These are phyloP conservation scores for Harpegnathos saltator DNA, from an alignment of 1,140 invertebrate genomes.

Conservation along the genomic window DNA sequence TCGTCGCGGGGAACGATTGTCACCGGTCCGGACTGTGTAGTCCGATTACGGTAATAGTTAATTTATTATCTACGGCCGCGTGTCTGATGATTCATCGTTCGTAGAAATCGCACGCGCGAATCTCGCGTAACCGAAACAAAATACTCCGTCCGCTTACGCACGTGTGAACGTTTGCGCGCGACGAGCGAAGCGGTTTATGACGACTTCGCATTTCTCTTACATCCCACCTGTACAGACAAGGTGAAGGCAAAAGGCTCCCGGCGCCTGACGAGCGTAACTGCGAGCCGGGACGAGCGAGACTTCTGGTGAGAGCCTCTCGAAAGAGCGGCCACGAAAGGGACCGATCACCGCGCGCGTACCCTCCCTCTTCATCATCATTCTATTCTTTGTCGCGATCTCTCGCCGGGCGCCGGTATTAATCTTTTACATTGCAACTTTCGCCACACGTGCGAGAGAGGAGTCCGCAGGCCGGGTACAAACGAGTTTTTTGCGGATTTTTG, in stretches of 20 bases:
- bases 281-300: conserved; percentile 24
- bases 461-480: conserved; percentile 41
- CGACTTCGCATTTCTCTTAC: conserved; percentile 27
- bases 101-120: background rate
- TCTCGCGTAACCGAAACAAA: conserved; percentile 18
- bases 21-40: background rate
- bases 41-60: background rate
- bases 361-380: conserved; percentile 42
- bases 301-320: conserved; percentile 61
- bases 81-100: conserved; percentile 31
- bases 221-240: conserved; percentile 55
- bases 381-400: conserved; percentile 40
- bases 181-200: background rate
- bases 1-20: background rate
- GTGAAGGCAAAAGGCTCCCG: conserved; percentile 66
- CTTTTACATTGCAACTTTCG: conserved; percentile 63
- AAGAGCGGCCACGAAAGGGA: conserved; percentile 60
- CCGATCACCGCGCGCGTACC: conserved; percentile 23
- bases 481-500: conserved; percentile 53
- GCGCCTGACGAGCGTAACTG: conserved; percentile 25
- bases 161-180: background rate
- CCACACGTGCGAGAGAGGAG: conserved; percentile 40
- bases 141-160: background rate
- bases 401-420: conserved; percentile 32
- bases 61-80: background rate